phyloP scores from a whole-genome alignment of 1,140 invertebrate genomes.

The Saccostrea echinata region DNA sequence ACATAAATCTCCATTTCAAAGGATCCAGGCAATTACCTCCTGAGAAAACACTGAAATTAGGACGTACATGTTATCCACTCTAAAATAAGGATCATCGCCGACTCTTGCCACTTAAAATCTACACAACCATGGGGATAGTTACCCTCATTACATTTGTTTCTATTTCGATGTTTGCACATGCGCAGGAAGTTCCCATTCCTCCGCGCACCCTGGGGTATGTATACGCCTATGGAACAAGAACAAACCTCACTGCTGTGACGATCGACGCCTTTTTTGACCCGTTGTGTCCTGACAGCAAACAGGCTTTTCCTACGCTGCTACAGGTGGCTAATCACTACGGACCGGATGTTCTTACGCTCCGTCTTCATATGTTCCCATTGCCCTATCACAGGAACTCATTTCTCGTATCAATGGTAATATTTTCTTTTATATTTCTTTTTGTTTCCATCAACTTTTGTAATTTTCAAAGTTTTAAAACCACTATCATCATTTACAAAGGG shows the following conservation, averaged over 20 bases:
- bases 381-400: constrained; percentile 69
- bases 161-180: neutral
- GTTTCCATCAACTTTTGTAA: no score
- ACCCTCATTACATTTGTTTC: no score
- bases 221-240: constrained; percentile 49
- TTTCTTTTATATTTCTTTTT: no score
- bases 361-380: constrained; percentile 66
- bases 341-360: constrained; percentile 52
- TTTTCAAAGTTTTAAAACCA: no score
- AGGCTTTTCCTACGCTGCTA: constrained; percentile 58
- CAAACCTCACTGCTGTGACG: constrained; percentile 58
- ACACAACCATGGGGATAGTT: neutral
- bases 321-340: constrained; percentile 65
- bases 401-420: constrained; percentile 62
- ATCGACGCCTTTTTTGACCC: constrained; percentile 63
- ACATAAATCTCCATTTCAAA: no score
- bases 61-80: no score
- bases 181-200: constrained; percentile 21
- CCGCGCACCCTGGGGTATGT: constrained; percentile 56
- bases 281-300: constrained; percentile 66
- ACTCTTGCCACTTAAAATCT: neutral
- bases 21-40: no score
- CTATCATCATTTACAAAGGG: no score
- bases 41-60: no score
- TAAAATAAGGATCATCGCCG: neutral